Evolutionary conservation across 1,140 invertebrate species (phyloP), one percentile per base, ranked within the genome.

Genomic region (Bombus confusus): DNA sequence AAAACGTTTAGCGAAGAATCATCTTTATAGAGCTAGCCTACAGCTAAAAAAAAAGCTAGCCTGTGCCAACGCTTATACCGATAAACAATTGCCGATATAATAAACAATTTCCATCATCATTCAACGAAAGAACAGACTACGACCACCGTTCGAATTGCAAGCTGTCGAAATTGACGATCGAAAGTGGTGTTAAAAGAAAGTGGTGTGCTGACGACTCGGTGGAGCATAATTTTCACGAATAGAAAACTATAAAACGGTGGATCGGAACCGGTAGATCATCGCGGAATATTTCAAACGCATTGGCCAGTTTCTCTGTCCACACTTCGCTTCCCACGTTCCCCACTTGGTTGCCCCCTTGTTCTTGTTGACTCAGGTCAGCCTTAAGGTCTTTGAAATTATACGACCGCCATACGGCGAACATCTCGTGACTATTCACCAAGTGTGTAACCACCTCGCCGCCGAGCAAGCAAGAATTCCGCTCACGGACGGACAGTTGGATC

Each of bases 311-410:
- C 62, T 79, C 68, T 83, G 81, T 85, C 88, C 81, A 85, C 85
- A 80, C 74, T 71, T 78, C 66, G 83, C 78, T 90, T 88, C 89
- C 83, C 89, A 88, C 89, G 89, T 88, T 90, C 62, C 80, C 59
- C 75, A 31, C 77, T 43, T 80, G 59, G 41, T n/a, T 69, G 43
- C 43, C 73, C 66, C 34, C 43, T 69, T 59, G 72, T 62, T 84
- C 88, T 87, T 89, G 88, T 90, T 90, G 88, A 90, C 89, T 90
- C 89, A 90, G 82, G 89, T 90, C 89, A 87, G 88, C 89, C 80
- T 88, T 86, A 88, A 87, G 86, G 82, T 87, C 89, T 89, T 85
- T 85, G 86, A 87, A 90, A 90, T 90, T 89, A 90, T 90, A 89
- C 88, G 88, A 85, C 77, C 81, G 77, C 72, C 72, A 76, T 80